Evolutionary conservation across 2,113 vertebrate genomes (phyloP).

Genomic region (Tachysurus fulvidraco): DNA sequence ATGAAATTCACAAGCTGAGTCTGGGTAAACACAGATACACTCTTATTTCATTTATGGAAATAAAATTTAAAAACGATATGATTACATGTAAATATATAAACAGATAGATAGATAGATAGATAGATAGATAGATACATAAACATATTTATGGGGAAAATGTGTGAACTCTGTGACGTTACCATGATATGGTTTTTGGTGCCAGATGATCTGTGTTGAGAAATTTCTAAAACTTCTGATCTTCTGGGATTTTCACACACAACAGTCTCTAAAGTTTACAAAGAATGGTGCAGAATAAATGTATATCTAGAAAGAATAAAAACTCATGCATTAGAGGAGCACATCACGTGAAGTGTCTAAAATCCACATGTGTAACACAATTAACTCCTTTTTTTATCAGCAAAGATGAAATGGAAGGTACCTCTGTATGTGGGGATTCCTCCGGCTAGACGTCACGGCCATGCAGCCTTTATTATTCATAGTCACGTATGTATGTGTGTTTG

Average conservation of each 20-base stretch:
- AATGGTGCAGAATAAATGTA: too few relatives aligned
- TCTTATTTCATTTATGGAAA: neutral
- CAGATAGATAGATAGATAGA: neutral
- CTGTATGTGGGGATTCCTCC: conserved; percentile 76
- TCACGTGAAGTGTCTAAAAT: neutral
- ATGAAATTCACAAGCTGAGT: conserved; percentile 75
- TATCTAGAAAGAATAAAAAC: neutral
- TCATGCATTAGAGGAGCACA: too few relatives aligned
- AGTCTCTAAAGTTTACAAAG: too few relatives aligned
- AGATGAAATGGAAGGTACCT: conserved; percentile 79
- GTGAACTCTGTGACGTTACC: too few relatives aligned
- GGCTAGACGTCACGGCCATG: conserved; percentile 67
- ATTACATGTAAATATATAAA: neutral
- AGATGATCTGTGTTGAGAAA: too few relatives aligned
- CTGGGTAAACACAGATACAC: conserved; percentile 59
- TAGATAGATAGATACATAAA: too few relatives aligned
- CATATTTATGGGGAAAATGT: too few relatives aligned
- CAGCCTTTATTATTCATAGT: conserved; percentile 75
- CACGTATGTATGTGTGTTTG: conserved; percentile 63
- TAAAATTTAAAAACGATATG: neutral
- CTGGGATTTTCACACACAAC: too few relatives aligned
- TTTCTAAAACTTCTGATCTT: too few relatives aligned
- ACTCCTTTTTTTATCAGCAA: conserved; percentile 61
- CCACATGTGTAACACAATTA: neutral
- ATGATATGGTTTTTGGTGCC: too few relatives aligned